phyloP scores from a whole-genome alignment of 2,797 vertebrate genomes.

The Hypotaenidia philippensis region DNA sequence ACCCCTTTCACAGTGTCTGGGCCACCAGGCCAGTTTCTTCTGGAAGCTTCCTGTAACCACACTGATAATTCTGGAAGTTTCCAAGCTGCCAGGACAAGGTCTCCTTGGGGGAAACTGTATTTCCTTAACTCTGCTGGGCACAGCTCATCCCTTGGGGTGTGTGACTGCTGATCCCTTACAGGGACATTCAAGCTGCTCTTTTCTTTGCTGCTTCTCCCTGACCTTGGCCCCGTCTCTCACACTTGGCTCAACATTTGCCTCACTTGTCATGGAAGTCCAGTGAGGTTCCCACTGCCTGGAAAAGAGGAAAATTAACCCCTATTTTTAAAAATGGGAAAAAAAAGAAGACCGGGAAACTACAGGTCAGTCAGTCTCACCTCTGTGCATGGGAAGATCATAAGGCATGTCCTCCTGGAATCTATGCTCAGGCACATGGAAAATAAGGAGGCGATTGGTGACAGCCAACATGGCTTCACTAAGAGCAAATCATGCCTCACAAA shows the following conservation, averaged over 20 bases:
- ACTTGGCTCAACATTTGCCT: neutral
- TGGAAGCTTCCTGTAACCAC: neutral
- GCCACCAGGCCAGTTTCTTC: accelerated
- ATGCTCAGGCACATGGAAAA: too few relatives aligned
- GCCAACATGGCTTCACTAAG: too few relatives aligned
- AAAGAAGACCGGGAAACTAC: too few relatives aligned
- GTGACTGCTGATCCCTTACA: neutral
- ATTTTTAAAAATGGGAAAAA: too few relatives aligned
- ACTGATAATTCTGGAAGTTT: neutral
- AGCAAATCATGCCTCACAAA: too few relatives aligned
- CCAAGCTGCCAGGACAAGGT: neutral
- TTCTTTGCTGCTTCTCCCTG: neutral
- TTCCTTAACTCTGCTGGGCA: neutral
- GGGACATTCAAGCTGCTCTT: neutral
- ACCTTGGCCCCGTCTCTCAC: accelerated
- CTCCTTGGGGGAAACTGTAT: neutral
- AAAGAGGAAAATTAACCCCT: too few relatives aligned
- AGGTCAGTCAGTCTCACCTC: too few relatives aligned
- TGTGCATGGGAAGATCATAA: too few relatives aligned
- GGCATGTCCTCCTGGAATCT: too few relatives aligned
- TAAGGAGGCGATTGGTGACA: too few relatives aligned
- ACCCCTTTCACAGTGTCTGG: neutral
- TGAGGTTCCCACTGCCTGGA: too few relatives aligned
- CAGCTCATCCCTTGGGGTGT: neutral
- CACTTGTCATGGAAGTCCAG: too few relatives aligned